Conservation (phyloP, 2,113 vertebrate species). For the Gobius niger region DNA sequence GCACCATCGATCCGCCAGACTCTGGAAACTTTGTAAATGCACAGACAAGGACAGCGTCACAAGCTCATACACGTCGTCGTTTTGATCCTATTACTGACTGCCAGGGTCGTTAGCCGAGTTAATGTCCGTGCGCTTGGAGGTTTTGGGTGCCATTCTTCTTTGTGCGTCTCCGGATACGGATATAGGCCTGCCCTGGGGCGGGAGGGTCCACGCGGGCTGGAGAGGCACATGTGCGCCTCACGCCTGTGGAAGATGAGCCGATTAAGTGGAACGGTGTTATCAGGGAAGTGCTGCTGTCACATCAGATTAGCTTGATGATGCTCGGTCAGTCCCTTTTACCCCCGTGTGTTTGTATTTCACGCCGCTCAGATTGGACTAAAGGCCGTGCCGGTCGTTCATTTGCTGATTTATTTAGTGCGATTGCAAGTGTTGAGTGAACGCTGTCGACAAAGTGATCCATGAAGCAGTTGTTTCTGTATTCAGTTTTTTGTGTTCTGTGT, state of each 20-base stretch:
- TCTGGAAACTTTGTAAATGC: slow-evolving; percentile 40
- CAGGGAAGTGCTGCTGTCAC: slow-evolving; percentile 62
- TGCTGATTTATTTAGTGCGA: slow-evolving; percentile 1
- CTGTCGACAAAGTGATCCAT: too few species aligned
- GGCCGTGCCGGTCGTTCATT: too few species aligned
- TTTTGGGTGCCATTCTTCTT: slow-evolving; percentile 63
- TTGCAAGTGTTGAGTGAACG: too few species aligned
- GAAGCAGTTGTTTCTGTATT: too few species aligned
- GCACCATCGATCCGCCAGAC: too few species aligned
- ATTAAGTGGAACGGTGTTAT: slow-evolving; percentile 43
- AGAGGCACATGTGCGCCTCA: slow-evolving; percentile 27
- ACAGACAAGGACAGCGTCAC: slow-evolving; percentile 25
- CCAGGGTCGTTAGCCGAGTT: slow-evolving; percentile 70
- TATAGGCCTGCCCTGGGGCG: slow-evolving; percentile 48
- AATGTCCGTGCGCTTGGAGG: slow-evolving; percentile 66
- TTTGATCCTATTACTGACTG: slow-evolving; percentile 49
- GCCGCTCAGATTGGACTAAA: neutral
- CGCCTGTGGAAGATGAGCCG: slow-evolving; percentile 48
- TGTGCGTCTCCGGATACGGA: slow-evolving; percentile 54
- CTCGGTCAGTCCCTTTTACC: slow-evolving; percentile 24
- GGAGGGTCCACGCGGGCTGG: neutral
- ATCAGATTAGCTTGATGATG: slow-evolving; percentile 60
- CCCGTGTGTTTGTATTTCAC: slow-evolving; percentile 8
- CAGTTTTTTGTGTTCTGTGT: too few species aligned
- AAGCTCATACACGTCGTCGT: slow-evolving; percentile 1